phyloP scores from a whole-genome alignment of 1,140 invertebrate genomes.

The Phortica variegata region DNA sequence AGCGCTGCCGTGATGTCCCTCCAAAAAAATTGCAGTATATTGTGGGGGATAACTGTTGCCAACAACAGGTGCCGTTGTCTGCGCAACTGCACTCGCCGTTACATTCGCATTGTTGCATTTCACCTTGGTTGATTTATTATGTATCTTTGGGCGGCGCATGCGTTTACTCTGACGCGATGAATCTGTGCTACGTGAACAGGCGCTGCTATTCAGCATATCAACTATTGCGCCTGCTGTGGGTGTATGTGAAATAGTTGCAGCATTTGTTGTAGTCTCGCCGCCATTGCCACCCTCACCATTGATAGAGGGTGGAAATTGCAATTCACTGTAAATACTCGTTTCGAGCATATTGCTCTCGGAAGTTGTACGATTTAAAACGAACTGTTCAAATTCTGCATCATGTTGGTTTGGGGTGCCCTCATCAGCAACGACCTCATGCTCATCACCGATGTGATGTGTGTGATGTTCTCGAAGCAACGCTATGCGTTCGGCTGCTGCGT shows the following conservation, averaged over 20 bases:
- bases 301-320: slow-evolving; percentile 25
- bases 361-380: slow-evolving; percentile 35
- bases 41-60: slow-evolving; percentile 35
- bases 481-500: slow-evolving; percentile 21
- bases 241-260: background rate
- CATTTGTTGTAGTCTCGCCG: slow-evolving; percentile 1
- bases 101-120: slow-evolving; percentile 24
- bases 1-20: slow-evolving; percentile 19
- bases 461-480: slow-evolving; percentile 18
- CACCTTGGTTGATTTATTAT: slow-evolving; percentile 27
- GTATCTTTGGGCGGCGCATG: slow-evolving; percentile 30
- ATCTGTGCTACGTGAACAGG: slow-evolving; percentile 25
- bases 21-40: slow-evolving; percentile 42
- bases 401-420: slow-evolving; percentile 1
- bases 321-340: slow-evolving; percentile 37
- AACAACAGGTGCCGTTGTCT: slow-evolving; percentile 19
- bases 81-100: slow-evolving; percentile 6
- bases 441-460: slow-evolving; percentile 4
- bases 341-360: slow-evolving; percentile 46
- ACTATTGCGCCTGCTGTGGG: background rate
- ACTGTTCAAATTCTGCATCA: slow-evolving; percentile 37
- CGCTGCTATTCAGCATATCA: slow-evolving; percentile 33
- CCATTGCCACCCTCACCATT: slow-evolving; percentile 1
- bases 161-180: slow-evolving; percentile 33
- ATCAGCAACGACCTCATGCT: background rate